phyloP scores from a whole-genome alignment of 2,797 vertebrate species.

The Passerculus sandwichensis region DNA sequence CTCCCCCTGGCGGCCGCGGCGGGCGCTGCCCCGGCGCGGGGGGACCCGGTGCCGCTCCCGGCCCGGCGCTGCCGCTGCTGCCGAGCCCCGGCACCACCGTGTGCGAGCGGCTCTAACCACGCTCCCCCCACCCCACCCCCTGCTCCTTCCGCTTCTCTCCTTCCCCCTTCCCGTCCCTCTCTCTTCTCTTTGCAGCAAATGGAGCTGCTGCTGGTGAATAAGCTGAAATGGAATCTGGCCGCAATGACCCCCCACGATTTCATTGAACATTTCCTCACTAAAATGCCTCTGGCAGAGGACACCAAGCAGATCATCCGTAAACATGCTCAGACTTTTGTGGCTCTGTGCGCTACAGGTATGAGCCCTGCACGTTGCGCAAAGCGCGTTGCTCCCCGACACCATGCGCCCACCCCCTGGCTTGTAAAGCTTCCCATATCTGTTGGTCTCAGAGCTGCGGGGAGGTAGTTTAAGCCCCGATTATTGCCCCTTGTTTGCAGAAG shows the following conservation, averaged over 20 bases:
- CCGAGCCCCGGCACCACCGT: not conserved
- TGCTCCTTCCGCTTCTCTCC: not conserved
- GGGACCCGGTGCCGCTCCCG: not conserved
- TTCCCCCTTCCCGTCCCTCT: not conserved
- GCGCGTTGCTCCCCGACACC: conserved; percentile 50
- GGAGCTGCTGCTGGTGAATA: conserved; percentile 96
- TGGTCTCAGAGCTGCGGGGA: conserved; percentile 30
- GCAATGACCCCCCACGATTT: conserved; percentile 97
- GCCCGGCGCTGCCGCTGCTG: not conserved
- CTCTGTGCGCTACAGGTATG: conserved; percentile 97
- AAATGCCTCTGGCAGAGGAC: conserved; percentile 90
- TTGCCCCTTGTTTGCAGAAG: conserved; percentile 67
- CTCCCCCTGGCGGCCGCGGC: not conserved
- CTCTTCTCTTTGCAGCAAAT: conserved; percentile 85
- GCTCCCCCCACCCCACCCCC: not conserved
- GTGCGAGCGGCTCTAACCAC: conserved; percentile 25
- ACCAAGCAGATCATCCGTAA: conserved; percentile 96
- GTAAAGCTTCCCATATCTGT: conserved; percentile 33
- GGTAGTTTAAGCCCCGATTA: conserved; percentile 49
- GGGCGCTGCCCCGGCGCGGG: not conserved
- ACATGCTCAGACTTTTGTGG: conserved; percentile 97
- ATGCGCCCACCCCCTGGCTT: not conserved
- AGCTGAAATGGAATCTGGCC: conserved; percentile 98
- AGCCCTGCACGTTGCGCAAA: conserved; percentile 68
- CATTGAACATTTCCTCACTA: conserved; percentile 97